Conservation (phyloP, 1,140 invertebrate species). For the Teleopsis dalmanni region DNA sequence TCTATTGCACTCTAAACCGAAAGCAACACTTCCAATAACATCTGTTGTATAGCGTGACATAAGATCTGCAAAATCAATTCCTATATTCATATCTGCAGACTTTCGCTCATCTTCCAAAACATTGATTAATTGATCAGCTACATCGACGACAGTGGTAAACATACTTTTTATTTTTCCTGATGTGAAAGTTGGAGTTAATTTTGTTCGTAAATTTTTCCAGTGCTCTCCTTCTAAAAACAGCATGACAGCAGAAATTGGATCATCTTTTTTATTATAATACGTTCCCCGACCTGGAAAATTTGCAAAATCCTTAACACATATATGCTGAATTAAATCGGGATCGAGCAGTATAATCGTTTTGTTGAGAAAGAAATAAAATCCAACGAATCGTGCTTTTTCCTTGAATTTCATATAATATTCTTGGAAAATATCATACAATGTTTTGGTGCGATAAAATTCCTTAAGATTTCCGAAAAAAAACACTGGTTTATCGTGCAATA, state of each 20-base stretch:
- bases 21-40: conserved; percentile 52
- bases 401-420: conserved; percentile 37
- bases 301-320: conserved; percentile 53
- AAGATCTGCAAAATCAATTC: conserved; percentile 39
- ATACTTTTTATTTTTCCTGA: conserved; percentile 52
- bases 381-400: conserved; percentile 19
- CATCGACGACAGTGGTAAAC: conserved; percentile 37
- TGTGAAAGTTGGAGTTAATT: conserved; percentile 51
- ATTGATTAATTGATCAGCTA: conserved; percentile 31
- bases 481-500: conserved; percentile 35
- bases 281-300: conserved; percentile 47
- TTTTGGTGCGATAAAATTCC: conserved; percentile 14
- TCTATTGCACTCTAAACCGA: conserved; percentile 52
- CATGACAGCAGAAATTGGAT: conserved; percentile 46
- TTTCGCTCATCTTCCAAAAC: conserved; percentile 21
- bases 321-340: conserved; percentile 52
- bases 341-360: conserved; percentile 37
- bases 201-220: conserved; percentile 50
- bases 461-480: conserved; percentile 35
- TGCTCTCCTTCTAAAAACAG: conserved; percentile 44
- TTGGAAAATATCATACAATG: conserved; percentile 16
- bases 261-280: conserved; percentile 41
- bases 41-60: conserved; percentile 52
- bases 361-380: conserved; percentile 20
- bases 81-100: background rate